phyloP scores from a whole-genome alignment of 2,797 vertebrate genomes.

The Microhierax caerulescens region DNA sequence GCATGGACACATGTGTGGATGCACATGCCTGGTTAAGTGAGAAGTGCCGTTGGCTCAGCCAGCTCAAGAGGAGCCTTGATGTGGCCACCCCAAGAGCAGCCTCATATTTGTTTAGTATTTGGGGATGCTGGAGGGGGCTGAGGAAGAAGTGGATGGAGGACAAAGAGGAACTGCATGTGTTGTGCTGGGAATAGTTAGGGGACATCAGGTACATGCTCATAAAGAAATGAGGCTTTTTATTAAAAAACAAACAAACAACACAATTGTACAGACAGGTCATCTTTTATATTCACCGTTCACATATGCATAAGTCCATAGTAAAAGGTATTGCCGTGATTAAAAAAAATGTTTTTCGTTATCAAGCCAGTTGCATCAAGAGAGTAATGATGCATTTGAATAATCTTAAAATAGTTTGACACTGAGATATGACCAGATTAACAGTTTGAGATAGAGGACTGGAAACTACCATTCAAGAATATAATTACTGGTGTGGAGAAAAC shows the following conservation, averaged over 20 bases:
- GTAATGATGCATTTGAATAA: neutral
- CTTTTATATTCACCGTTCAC: neutral
- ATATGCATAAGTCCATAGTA: neutral
- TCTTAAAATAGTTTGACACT: neutral
- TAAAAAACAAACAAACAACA: neutral
- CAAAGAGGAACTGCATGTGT: neutral
- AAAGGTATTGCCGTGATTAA: neutral
- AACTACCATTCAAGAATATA: neutral
- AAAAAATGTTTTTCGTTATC: neutral
- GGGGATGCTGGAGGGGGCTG: neutral
- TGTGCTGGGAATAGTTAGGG: neutral
- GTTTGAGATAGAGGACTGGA: neutral
- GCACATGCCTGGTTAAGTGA: neutral
- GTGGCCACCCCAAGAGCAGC: neutral
- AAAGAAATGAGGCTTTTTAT: neutral
- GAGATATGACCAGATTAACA: neutral
- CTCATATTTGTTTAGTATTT: neutral
- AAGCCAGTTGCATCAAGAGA: neutral
- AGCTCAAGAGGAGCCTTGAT: neutral
- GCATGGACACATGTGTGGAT: accelerated
- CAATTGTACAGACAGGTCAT: neutral
- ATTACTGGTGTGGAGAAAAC: neutral
- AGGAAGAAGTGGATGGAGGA: neutral
- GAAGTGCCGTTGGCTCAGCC: neutral
- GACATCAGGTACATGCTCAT: neutral